phyloP scores from a whole-genome alignment of 35 echinoderm and acorn worm genomes.

The Amphiura filiformis region DNA sequence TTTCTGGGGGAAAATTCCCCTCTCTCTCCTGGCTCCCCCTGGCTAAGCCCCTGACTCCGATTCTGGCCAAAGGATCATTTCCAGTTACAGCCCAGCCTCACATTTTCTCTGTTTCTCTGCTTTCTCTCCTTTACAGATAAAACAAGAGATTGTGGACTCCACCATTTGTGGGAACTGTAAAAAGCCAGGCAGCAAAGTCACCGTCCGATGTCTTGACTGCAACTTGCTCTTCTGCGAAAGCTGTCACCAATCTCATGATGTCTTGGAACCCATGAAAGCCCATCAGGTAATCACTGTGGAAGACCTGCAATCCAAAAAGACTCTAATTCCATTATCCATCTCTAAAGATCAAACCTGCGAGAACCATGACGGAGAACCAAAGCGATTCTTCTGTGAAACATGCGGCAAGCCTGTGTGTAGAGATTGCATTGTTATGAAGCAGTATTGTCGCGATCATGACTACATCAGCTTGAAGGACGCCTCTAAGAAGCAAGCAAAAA shows the following conservation, averaged over 20 bases:
- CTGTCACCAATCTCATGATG: background rate
- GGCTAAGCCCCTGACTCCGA: too few species aligned
- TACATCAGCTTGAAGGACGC: background rate
- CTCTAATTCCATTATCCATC: background rate
- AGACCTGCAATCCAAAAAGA: background rate
- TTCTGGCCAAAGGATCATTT: too few species aligned
- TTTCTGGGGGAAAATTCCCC: too few species aligned
- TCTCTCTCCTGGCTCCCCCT: too few species aligned
- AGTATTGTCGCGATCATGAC: background rate
- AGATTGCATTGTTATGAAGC: background rate
- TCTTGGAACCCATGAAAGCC: background rate
- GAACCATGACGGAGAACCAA: background rate
- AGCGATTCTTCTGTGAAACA: background rate
- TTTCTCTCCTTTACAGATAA: too few species aligned
- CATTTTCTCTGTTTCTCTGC: too few species aligned
- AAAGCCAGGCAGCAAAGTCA: too few species aligned
- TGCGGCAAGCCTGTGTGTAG: background rate
- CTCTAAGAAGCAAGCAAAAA: background rate
- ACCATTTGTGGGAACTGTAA: too few species aligned
- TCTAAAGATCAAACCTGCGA: background rate
- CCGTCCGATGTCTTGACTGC: background rate
- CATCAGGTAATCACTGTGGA: background rate
- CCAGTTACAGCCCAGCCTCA: too few species aligned
- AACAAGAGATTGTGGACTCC: too few species aligned
- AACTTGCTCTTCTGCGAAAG: background rate